Base-by-base conservation (phyloP, 2,888 invertebrate species). In the Azorinus chamasolen region DNA sequence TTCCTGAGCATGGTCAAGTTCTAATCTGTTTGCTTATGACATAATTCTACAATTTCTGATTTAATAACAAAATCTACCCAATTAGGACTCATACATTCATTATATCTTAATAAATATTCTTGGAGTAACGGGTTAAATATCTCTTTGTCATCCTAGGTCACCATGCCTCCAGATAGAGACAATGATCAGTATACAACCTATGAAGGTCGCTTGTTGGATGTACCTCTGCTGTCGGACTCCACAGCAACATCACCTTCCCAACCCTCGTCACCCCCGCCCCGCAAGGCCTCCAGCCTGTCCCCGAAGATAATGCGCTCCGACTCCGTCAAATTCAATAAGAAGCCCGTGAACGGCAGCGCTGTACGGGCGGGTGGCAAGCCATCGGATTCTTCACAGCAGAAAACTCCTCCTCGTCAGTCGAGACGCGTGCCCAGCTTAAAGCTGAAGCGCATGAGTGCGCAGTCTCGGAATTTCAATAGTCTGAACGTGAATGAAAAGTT, bases 351-450 rank as follows among this genome's bases (percentile, higher is more conserved):
- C 88, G 89, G 90, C 54, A 88, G 83, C 76, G 86, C 87, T 45
- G 79, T 81, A 55, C 82, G 87, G 46, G 73, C 84, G 39, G 66
- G 50, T 62, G 77, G 71, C 57, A 82, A 75, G 55, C 74, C 69
- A 48, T 59, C 64, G 25, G 41, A 43, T 45, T 69, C 68, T 25
- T 79, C 74, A 24, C 32, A 32, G 32, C 79, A 81, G 59, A 48
- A 73, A 58, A 85, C 87, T 39, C 83, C 85, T 22, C 87, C 87
- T 14, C 72, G 88, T 59, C 74, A 86, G 37, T 84, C 88, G 43
- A 83, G 87, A 54, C 87, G 90, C 39, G 87, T 89, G 68, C 89
- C 89, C 62, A 90, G 90, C 84, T 86, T 90, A 73, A 90, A 90
- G 82, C 86, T 90, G 25, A 90, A 90, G 73, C 88, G 90, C 45